phyloP scores from a whole-genome alignment of 2,797 vertebrate genomes.

The Harpagifer antarcticus region DNA sequence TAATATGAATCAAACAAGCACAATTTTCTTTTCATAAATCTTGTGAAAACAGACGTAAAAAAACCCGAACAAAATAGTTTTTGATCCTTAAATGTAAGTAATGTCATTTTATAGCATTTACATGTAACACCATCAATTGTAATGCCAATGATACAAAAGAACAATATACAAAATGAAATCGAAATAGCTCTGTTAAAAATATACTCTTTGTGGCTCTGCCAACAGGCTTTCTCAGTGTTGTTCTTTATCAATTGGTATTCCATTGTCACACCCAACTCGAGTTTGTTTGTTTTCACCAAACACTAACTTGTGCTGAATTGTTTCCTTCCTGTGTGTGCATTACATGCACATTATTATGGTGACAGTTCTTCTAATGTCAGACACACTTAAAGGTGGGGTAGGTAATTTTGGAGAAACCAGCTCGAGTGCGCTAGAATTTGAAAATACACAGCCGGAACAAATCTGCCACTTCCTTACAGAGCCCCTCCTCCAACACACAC shows the following conservation, averaged over 20 bases:
- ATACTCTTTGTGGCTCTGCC: conserved; percentile 3
- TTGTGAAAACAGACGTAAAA: neutral
- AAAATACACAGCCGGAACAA: too few relatives aligned
- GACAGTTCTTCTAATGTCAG: neutral
- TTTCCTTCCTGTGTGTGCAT: neutral
- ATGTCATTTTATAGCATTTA: conserved; percentile 20
- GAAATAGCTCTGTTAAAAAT: conserved; percentile 15
- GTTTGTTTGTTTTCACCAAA: neutral
- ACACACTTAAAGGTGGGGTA: neutral
- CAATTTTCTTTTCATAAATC: neutral
- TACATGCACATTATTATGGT: neutral
- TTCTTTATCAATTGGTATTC: neutral
- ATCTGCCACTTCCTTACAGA: too few relatives aligned
- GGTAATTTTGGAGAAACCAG: too few relatives aligned
- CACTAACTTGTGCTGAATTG: neutral
- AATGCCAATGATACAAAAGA: conserved; percentile 3
- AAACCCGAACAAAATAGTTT: neutral
- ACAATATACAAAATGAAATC: neutral
- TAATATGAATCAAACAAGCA: neutral
- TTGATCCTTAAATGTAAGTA: conserved; percentile 15
- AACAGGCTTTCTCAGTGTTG: neutral
- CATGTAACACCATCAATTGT: neutral
- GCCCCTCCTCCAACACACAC: too few relatives aligned
- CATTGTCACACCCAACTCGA: neutral
- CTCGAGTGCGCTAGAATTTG: too few relatives aligned